A percentile compares a stretch with the other conserved stretches of the same genome.
Evolutionary conservation across 2,113 vertebrate genomes (phyloP).

Genomic region (Hemibagrus wyckioides): DNA sequence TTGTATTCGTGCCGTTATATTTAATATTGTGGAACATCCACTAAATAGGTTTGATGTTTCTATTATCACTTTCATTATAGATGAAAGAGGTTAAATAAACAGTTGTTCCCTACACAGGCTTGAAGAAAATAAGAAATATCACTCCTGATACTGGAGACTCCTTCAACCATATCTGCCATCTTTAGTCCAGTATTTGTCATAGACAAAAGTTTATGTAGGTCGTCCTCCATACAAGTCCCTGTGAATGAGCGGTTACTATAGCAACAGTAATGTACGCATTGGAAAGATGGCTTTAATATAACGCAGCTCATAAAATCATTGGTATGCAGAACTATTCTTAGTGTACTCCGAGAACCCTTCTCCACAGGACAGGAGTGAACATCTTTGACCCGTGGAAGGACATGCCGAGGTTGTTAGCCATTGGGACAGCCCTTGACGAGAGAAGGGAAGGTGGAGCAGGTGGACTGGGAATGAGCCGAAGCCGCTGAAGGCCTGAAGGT

Average conservation of each 20-base stretch:
- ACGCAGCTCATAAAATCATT: background rate
- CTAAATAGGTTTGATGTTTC: background rate
- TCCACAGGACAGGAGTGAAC: background rate
- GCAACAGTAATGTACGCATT: background rate
- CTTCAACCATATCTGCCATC: background rate
- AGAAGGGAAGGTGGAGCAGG: slow-evolving; percentile 3
- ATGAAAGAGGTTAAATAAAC: no score
- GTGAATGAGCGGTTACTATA: background rate
- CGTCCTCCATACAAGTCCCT: background rate
- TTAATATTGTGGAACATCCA: background rate
- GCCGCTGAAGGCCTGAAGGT: slow-evolving; percentile 18
- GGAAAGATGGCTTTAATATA: background rate
- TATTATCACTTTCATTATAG: background rate
- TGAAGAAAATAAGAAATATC: background rate
- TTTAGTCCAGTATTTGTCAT: no score
- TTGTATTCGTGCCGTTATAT: background rate
- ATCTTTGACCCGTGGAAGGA: slow-evolving; percentile 5
- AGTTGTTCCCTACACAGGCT: background rate
- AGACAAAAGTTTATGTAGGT: no score
- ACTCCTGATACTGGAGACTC: background rate
- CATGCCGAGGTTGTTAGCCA: background rate
- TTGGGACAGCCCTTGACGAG: background rate
- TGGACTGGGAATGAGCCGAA: background rate
- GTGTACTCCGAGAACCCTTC: background rate
- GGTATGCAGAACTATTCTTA: background rate